Evolutionary conservation across 2,113 vertebrate species (phyloP).

Genomic region (Monopterus albus): DNA sequence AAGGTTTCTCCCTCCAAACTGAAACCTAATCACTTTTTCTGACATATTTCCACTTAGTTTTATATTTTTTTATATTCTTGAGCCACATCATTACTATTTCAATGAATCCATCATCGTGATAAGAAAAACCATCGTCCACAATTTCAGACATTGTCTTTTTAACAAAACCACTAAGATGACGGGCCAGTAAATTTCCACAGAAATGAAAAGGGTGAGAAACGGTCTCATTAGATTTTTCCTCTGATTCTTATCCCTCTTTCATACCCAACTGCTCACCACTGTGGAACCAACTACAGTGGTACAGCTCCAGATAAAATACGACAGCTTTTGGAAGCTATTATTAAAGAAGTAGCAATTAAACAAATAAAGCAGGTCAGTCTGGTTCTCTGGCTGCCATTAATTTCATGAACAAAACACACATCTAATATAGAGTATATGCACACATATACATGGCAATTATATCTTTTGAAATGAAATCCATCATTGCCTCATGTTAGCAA

Average conservation of each 20-base stretch:
- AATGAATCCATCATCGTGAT: slow-evolving; percentile 13
- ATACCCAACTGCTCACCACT: neutral
- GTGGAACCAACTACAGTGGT: neutral
- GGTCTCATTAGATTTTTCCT: slow-evolving; percentile 4
- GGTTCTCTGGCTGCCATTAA: neutral
- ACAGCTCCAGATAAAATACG: neutral
- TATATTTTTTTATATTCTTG: slow-evolving; percentile 10
- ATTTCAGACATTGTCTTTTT: slow-evolving; percentile 16
- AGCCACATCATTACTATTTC: slow-evolving; percentile 20
- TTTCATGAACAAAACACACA: neutral
- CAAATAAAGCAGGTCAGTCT: slow-evolving; percentile 4
- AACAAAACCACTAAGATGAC: no score
- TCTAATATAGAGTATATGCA: no score
- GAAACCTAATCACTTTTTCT: neutral
- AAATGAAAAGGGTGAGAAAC: slow-evolving; percentile 25
- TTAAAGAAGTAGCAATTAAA: neutral
- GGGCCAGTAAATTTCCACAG: neutral
- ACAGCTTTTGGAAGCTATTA: neutral
- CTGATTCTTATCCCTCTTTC: no score
- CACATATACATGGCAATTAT: neutral
- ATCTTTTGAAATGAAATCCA: slow-evolving; percentile 2
- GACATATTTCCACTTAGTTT: slow-evolving; percentile 32
- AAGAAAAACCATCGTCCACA: slow-evolving; percentile 5
- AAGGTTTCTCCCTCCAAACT: neutral
- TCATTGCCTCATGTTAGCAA: neutral